Percentiles rank a stretch among this genome's conserved stretches.
These are phyloP conservation scores for Rhagonycha lutea DNA, from an alignment of 2,888 invertebrate genomes.

Conservation along the genomic window DNA sequence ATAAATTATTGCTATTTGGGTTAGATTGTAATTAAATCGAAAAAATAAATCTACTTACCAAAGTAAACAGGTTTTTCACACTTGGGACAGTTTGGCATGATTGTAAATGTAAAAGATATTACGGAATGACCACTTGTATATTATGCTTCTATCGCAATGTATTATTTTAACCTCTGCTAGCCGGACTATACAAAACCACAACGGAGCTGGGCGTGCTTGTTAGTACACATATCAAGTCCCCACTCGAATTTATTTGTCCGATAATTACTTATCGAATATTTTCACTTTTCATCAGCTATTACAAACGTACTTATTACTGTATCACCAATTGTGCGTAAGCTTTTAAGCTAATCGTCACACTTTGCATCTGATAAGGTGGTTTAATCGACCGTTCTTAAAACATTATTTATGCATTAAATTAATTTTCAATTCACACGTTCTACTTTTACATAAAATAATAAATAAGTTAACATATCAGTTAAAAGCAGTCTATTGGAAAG, in stretches of 20 bases:
- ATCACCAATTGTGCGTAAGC: neutral
- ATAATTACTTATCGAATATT: neutral
- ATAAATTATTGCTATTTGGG: neutral
- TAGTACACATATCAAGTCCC: neutral
- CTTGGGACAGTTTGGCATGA: slow-evolving; percentile 65
- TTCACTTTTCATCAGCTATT: neutral
- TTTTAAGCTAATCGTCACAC: neutral
- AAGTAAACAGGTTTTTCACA: slow-evolving; percentile 66
- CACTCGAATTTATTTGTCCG: neutral
- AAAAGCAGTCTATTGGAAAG: neutral
- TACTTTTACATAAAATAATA: neutral
- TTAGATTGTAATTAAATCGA: neutral
- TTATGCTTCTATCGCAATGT: slow-evolving; percentile 8
- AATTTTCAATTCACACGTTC: neutral
- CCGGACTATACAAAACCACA: slow-evolving; percentile 16
- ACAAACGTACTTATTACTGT: neutral
- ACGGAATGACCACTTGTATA: neutral
- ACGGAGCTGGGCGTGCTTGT: neutral
- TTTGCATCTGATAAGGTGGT: neutral
- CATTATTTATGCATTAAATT: neutral
- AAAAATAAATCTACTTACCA: slow-evolving; percentile 52
- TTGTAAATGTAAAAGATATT: neutral
- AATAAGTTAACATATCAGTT: too few species aligned
- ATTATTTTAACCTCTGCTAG: slow-evolving; percentile 15
- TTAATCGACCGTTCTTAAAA: neutral